A percentile compares a stretch with the other conserved stretches of the same genome.
Conservation (phyloP, 2,113 vertebrate genomes). For the Myrmecobius fasciatus region DNA sequence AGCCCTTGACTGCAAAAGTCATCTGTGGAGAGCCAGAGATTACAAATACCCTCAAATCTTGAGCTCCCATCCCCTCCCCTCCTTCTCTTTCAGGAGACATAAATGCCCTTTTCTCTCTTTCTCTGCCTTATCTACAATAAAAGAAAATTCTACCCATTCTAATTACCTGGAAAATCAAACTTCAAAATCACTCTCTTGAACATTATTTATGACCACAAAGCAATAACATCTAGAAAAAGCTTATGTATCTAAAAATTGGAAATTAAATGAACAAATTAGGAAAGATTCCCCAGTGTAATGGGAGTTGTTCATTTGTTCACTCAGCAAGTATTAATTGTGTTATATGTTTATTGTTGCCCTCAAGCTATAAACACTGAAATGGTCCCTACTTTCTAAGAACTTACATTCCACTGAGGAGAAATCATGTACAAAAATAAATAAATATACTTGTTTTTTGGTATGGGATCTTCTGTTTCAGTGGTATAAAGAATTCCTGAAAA, state of each 20-base stretch:
- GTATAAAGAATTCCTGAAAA: neutral
- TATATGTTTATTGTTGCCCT: neutral
- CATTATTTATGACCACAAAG: neutral
- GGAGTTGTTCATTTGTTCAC: neutral
- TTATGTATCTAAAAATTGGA: neutral
- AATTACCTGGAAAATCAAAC: neutral
- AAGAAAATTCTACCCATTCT: constrained; percentile 14
- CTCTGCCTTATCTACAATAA: neutral
- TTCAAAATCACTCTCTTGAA: neutral
- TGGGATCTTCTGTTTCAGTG: neutral
- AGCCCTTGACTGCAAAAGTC: constrained; percentile 43
- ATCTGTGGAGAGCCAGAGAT: neutral
- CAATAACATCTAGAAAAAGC: neutral
- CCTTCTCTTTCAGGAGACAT: constrained; percentile 33
- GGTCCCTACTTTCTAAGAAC: neutral
- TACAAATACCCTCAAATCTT: constrained; percentile 20
- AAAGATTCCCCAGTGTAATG: neutral
- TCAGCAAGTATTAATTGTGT: neutral
- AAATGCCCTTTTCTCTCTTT: constrained; percentile 40
- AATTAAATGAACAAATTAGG: neutral
- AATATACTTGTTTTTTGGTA: neutral
- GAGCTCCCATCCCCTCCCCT: constrained; percentile 19
- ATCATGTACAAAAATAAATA: neutral
- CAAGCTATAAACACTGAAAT: neutral
- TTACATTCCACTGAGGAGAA: neutral